A percentile compares a stretch with the other conserved stretches of the same genome.
Conservation (phyloP, 1,140 invertebrate species). For the Hirudo medicinalis region DNA sequence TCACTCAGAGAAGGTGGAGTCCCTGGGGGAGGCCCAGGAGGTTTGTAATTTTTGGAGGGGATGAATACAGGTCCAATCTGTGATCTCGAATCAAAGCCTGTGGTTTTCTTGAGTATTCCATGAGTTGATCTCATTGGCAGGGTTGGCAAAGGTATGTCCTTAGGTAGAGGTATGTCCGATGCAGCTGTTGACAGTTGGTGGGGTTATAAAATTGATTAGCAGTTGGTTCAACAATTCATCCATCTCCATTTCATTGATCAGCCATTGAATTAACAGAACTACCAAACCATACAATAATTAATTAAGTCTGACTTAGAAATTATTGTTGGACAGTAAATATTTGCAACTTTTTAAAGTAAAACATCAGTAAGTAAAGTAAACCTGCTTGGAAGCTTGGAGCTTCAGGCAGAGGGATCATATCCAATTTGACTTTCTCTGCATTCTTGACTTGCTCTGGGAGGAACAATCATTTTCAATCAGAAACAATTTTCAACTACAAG, state of each 20-base stretch:
- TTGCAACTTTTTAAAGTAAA: too few relatives aligned
- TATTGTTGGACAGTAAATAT: too few relatives aligned
- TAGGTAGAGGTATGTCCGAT: slow-evolving; percentile 63
- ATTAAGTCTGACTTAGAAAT: too few relatives aligned
- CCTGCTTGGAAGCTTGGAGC: slow-evolving; percentile 28
- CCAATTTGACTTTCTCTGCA: slow-evolving; percentile 86
- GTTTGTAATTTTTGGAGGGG: slow-evolving; percentile 42
- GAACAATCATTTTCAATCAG: background rate
- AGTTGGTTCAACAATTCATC: too few relatives aligned
- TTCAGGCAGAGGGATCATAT: slow-evolving; percentile 84
- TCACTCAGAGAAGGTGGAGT: slow-evolving; percentile 45
- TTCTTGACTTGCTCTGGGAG: slow-evolving; percentile 67
- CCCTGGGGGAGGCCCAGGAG: slow-evolving; percentile 67
- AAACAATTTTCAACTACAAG: slow-evolving; percentile 15
- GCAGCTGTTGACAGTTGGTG: slow-evolving; percentile 34
- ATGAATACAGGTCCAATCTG: background rate
- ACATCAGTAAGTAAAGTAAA: background rate
- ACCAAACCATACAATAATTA: too few relatives aligned
- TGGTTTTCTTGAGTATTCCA: slow-evolving; percentile 61
- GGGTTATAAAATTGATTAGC: background rate
- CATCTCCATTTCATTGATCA: too few relatives aligned
- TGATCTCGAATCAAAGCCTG: slow-evolving; percentile 28
- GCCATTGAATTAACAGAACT: too few relatives aligned
- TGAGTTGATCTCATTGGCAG: slow-evolving; percentile 41
- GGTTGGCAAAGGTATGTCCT: slow-evolving; percentile 48